A percentile compares a stretch with the other conserved stretches of the same genome.
These are phyloP conservation scores for Philaenus spumarius DNA, from an alignment of 1,140 invertebrate genomes.

Conservation along the genomic window DNA sequence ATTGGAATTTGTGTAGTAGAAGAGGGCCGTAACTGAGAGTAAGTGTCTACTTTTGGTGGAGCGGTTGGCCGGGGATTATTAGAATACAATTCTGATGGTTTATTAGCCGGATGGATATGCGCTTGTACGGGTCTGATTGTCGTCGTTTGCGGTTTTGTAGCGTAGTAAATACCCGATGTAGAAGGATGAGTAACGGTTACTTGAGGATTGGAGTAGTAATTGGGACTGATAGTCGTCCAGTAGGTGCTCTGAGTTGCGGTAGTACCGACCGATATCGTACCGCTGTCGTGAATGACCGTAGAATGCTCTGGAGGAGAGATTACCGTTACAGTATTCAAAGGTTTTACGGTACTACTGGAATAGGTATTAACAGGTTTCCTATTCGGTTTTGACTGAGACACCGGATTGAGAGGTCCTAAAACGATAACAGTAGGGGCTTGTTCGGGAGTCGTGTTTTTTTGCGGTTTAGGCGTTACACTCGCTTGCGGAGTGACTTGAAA, in stretches of 20 bases:
- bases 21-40: background rate
- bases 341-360: conserved; percentile 8
- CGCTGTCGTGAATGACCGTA: conserved; percentile 20
- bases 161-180: background rate
- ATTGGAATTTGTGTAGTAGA: background rate
- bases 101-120: background rate
- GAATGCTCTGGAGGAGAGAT: conserved; percentile 6
- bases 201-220: background rate
- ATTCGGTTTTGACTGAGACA: conserved; percentile 24
- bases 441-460: conserved; percentile 34
- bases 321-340: conserved; percentile 6
- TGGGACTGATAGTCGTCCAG: background rate
- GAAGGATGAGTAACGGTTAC: conserved; percentile 8
- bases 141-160: background rate
- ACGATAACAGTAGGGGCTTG: conserved; percentile 68
- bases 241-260: conserved; percentile 1
- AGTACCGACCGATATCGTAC: conserved; percentile 7
- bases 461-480: conserved; percentile 29
- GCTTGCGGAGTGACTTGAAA: conserved; percentile 31
- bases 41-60: too few species aligned
- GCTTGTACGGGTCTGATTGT: background rate
- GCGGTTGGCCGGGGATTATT: too few species aligned
- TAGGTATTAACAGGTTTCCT: conserved; percentile 34
- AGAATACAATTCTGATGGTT: background rate
- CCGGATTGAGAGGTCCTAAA: conserved; percentile 46